Evolutionary conservation across 2,113 vertebrate species (phyloP).

Genomic region (Melanerpes aurifrons): DNA sequence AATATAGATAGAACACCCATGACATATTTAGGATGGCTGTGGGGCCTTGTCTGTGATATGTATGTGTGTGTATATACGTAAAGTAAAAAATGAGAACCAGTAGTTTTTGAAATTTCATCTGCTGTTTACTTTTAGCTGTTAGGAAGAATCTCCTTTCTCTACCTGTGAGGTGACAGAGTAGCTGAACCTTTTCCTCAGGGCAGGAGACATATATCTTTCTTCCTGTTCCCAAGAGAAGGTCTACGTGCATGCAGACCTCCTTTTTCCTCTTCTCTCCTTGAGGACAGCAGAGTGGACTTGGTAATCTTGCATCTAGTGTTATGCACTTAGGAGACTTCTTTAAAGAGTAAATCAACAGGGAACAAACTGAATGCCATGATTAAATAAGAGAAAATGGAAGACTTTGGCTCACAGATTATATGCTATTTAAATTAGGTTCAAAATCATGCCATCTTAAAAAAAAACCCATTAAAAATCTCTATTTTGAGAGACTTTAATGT

Average conservation of each 20-base stretch:
- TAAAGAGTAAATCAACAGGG: not conserved
- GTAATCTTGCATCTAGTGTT: too few relatives aligned
- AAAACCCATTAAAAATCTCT: not conserved
- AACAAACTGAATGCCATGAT: not conserved
- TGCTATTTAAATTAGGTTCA: not conserved
- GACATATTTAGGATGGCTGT: not conserved
- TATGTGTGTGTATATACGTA: too few relatives aligned
- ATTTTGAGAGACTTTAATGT: not conserved
- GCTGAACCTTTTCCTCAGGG: not conserved
- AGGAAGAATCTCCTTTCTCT: not conserved
- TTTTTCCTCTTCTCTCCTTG: not conserved
- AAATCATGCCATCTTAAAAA: not conserved
- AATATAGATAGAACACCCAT: not conserved
- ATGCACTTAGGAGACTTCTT: not conserved
- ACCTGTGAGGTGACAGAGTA: not conserved
- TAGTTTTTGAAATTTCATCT: not conserved
- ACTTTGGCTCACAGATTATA: not conserved
- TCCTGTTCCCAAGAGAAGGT: not conserved
- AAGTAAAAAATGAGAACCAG: not conserved
- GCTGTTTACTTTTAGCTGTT: not conserved
- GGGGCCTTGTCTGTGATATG: not conserved
- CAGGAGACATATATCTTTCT: not conserved
- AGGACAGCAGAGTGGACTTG: not conserved
- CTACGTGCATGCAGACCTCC: not conserved
- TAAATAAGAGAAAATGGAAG: not conserved